phyloP scores from a whole-genome alignment of 2,888 invertebrate genomes.

The Brachyptera risi region DNA sequence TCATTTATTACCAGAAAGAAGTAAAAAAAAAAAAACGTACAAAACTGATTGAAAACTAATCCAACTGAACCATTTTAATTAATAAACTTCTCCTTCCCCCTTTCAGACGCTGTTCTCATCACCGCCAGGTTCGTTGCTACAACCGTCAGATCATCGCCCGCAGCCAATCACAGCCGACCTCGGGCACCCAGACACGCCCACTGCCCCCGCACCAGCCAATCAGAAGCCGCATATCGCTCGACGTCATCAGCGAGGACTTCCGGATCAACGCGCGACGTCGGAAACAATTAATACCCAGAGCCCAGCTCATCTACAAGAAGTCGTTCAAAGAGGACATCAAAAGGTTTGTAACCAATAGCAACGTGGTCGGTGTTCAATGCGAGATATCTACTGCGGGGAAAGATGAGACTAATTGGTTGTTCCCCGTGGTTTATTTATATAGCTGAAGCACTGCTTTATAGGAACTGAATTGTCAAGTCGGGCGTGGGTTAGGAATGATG shows the following conservation, averaged over 20 bases:
- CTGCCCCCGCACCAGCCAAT: conserved; percentile 5
- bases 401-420: too few species aligned
- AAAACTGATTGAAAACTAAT: too few species aligned
- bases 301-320: conserved; percentile 71
- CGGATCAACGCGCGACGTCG: conserved; percentile 59
- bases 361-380: too few species aligned
- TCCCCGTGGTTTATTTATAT: too few species aligned
- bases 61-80: not conserved
- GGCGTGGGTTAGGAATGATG: too few species aligned
- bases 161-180: conserved; percentile 9
- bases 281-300: conserved; percentile 75
- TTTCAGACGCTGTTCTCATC: conserved; percentile 17
- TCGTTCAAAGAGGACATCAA: conserved; percentile 56
- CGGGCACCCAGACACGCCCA: not conserved
- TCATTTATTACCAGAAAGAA: too few species aligned
- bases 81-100: too few species aligned
- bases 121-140: conserved; percentile 16
- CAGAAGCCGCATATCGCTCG: conserved; percentile 39
- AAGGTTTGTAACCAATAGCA: not conserved
- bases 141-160: not conserved
- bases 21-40: too few species aligned
- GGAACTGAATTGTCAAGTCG: too few species aligned
- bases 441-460: too few species aligned
- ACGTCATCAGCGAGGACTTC: conserved; percentile 72
- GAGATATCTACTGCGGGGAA: too few species aligned